Evolutionary conservation across 2,888 invertebrate species (phyloP), one percentile per base, ranked within the genome.

Genomic region (Hedya salicella): DNA sequence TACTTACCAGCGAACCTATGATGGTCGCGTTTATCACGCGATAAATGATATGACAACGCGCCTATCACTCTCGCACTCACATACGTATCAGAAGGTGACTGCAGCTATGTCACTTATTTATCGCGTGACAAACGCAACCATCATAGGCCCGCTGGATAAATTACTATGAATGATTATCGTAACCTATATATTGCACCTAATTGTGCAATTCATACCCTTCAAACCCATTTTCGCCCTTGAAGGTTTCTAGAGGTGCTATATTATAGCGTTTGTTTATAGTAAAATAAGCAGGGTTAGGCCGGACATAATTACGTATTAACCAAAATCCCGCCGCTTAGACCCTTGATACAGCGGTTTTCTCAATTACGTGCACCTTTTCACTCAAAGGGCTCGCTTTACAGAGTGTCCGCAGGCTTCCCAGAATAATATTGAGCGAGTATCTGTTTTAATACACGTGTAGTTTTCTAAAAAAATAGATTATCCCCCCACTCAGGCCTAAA

Each of bases 401-500:
- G 9, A 50, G n/a, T 57, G 16, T 21, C 21, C 21, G 9, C 11
- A n/a, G 17, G 52, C 57, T 44, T 50, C 36, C 42, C 19, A 49
- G 50, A 52, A 64, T 44, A 42, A 56, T 57, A 21, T n/a, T 49
- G 25, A 48, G 17, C 14, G n/a, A 25, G 11, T 66, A 40, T 49
- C 54, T 42, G 21, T 67, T 54, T 67, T 63, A 62, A 60, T 62
- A 61, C 61, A 65, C 68, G 30, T 63, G 63, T 54, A 64, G 69
- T 71, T 68, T 70, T 52, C 61, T 61, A 67, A 73, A 72, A 73
- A 72, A 67, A 70, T 62, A 68, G 71, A 67, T 62, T 57, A 50
- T 52, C 21, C 64, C 25, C 50, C 42, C 44, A 36, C 57, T 70
- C 60, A 52, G 63, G 64, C 74, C 77, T 77, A 77, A 76, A 74